Evolutionary conservation across 2,888 invertebrate species (phyloP), one percentile per base, ranked within the genome.

Genomic region (Branchipolynoe longqiensis): DNA sequence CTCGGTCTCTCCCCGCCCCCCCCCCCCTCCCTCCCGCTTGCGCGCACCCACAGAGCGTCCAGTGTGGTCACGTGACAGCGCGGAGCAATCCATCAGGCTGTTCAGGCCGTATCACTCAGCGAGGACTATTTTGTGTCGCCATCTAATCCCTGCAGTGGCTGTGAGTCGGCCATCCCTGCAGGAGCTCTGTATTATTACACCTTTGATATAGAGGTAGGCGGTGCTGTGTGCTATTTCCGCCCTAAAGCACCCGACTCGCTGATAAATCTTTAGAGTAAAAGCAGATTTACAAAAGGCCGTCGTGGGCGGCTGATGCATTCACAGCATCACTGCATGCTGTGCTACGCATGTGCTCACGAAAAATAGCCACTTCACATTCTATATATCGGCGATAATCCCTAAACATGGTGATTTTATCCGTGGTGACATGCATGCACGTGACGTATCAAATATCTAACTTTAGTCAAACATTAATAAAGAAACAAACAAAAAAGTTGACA

Each of bases 91-190:
- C 78, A 78, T 78, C 78, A 78, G 54, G 22, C 54, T 31, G 48
- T 33, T 6, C 54, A 48, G 78, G 48, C 78, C 31, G 54, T 78
- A 78, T 78, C 22, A 78, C 78, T 78, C 78, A 78, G 78, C 78
- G 28, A 48, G 78, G 78, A 78, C 78, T 78, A 78, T 48, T 78
- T 78, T 54, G 41, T 48, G 48, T 41, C 78, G 78, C 78, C 78
- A 40, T 78, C 48, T 28, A 78, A 78, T 78, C 78, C 48, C 78
- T 41, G 41, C 78, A 18, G 78, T 28, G 25, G 31, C 78, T 41
- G 8, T 25, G 54, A 4, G 48, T 41, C 18, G 31, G 28, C 48
- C 54, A 78, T 48, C 41, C n/a, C 4, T 28, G 78, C 48, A 12
- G 22, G 18, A 28, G 4, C 28, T 28, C 12, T 28, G 28, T 33